Percentiles rank a stretch among this genome's conserved stretches.
Evolutionary conservation across 2,797 vertebrate genomes (phyloP).

Genomic region (Catamblyrhynchus diadema): DNA sequence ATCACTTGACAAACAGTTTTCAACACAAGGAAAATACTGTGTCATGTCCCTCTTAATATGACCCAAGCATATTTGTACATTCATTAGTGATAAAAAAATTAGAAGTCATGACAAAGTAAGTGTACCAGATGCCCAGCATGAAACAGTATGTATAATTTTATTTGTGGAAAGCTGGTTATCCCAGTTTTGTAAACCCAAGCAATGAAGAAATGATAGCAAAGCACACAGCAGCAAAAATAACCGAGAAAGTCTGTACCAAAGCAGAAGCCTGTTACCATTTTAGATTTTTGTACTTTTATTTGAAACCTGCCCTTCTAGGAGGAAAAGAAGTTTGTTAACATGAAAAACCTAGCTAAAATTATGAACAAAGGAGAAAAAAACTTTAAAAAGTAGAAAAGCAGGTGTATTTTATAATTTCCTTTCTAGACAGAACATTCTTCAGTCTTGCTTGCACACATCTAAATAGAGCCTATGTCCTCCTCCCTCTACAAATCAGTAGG

Average conservation of each 20-base stretch:
- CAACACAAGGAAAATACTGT: neutral
- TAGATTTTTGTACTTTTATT: neutral
- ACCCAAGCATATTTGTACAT: neutral
- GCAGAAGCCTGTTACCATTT: neutral
- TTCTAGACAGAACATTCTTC: neutral
- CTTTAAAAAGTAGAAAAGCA: neutral
- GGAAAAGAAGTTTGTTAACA: neutral
- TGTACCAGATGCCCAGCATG: neutral
- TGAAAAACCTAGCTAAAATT: neutral
- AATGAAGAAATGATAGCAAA: conserved; percentile 2
- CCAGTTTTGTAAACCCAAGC: neutral
- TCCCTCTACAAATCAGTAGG: neutral
- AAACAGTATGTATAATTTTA: neutral
- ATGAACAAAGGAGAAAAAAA: neutral
- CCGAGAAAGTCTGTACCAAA: neutral
- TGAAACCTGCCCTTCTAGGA: neutral
- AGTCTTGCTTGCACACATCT: fast-evolving
- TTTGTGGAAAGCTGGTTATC: neutral
- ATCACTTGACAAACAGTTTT: neutral
- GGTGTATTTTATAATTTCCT: neutral
- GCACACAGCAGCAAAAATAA: neutral
- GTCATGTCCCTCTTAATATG: neutral
- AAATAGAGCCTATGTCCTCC: neutral
- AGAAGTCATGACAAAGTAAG: neutral
- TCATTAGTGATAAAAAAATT: neutral